Evolutionary conservation across 2,113 vertebrate genomes (phyloP).

Genomic region (Oplegnathus fasciatus): DNA sequence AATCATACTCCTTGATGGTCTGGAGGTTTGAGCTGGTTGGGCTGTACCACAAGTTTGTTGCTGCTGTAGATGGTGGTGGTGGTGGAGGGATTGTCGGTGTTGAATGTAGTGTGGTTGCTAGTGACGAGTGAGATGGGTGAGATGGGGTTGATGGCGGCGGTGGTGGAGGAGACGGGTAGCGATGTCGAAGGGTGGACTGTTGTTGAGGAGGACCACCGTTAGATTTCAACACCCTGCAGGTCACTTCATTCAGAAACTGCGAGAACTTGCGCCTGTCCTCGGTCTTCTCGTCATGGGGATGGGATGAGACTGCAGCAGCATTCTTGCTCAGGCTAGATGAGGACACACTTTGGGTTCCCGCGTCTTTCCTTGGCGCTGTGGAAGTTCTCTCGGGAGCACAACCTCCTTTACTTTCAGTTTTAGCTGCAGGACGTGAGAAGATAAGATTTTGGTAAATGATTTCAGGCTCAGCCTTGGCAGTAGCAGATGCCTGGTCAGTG

Average conservation of each 20-base stretch:
- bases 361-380: constrained; percentile 43
- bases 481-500: neutral
- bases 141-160: constrained; percentile 37
- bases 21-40: constrained; percentile 61
- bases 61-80: neutral
- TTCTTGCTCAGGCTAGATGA: constrained; percentile 64
- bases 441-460: constrained; percentile 80
- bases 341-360: constrained; percentile 62
- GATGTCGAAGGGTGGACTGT: constrained; percentile 39
- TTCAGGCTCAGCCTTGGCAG: constrained; percentile 71
- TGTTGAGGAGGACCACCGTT: constrained; percentile 75
- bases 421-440: constrained; percentile 37
- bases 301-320: constrained; percentile 68
- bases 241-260: constrained; percentile 93
- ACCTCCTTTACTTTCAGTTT: constrained; percentile 52
- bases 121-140: neutral
- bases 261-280: constrained; percentile 91
- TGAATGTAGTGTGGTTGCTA: constrained; percentile 26
- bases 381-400: constrained; percentile 41
- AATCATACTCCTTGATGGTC: constrained; percentile 65
- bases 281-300: constrained; percentile 77
- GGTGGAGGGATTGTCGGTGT: constrained; percentile 24
- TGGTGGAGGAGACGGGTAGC: constrained; percentile 37
- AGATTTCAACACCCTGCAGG: constrained; percentile 88
- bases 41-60: constrained; percentile 60